Evolutionary conservation across 2,797 vertebrate species (phyloP), one percentile per base, ranked within the genome.

Genomic region (Spinus pinus): DNA sequence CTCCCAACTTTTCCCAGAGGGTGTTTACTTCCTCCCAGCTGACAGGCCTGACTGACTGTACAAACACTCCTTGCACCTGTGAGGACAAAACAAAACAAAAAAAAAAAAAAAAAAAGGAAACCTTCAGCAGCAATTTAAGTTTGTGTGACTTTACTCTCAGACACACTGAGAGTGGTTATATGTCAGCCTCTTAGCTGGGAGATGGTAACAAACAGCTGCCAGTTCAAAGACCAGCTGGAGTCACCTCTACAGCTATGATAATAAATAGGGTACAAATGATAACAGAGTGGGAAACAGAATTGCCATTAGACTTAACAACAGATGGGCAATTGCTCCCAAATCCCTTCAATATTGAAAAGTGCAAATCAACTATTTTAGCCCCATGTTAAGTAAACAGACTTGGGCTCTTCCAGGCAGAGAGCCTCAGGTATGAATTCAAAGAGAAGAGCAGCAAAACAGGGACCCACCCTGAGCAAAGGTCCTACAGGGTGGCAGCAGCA

Each of bases 11-110:
- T 89, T 91, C 56, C 41, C 71, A 85, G 58, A 39, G 73, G 30
- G 37, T 60, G 60, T 85, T 95, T 94, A 56, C 78, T 92, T 91
- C 81, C 60, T 89, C 64, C 60, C 86, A 82, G 64, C 44, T 91
- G 83, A 51, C 41, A 82, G 89, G 56, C 64, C 42, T 3, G 7
- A 67, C 81, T 70, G 71, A 44, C 60, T 86, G n/a, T 66, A 56
- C 44, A 85, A 94, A 80, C 27, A 67, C 28, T 69, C 42, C 81
- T 90, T 47, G 25, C 14, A 24, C 19, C 33, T 77, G 35, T 19
- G 66, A 75, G 66, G 56, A 62, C 44, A 62, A 93, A 92, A 88
- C 69, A 37, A 58, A 37, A 27, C 54, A 41, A 41, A 41, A 41
- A 31, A 75, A 60, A 35, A 35, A 41, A 31, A 41, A 31, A 75